Evolutionary conservation across 1,140 invertebrate genomes (phyloP).

Genomic region (Carcinoscorpius rotundicauda): DNA sequence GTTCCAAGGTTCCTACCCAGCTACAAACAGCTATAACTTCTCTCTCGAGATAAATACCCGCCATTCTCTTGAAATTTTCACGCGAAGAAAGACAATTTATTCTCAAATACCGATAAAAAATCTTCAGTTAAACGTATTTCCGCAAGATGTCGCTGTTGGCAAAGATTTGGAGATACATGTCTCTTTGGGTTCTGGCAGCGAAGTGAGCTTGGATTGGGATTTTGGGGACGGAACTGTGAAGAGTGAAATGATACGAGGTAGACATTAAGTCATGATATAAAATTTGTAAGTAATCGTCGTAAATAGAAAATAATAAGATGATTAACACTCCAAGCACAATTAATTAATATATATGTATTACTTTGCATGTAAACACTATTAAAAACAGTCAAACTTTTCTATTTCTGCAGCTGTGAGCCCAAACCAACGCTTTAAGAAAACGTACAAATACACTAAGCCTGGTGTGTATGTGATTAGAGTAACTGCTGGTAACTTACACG

Average conservation of each 20-base stretch:
- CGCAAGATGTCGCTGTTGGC: conserved; percentile 21
- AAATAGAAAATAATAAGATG: background rate
- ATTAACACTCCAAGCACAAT: background rate
- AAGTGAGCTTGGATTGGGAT: conserved; percentile 25
- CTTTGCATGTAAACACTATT: background rate
- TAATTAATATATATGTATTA: background rate
- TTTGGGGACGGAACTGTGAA: conserved; percentile 25
- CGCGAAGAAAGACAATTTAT: conserved; percentile 15
- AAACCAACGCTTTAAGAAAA: background rate
- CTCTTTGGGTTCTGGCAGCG: conserved; percentile 22
- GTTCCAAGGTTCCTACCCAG: background rate
- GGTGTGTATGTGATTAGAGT: conserved; percentile 24
- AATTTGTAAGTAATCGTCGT: too few species aligned
- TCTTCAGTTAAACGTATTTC: conserved; percentile 21
- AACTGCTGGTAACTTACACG: conserved; percentile 24
- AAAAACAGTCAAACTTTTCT: background rate
- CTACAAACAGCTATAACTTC: background rate
- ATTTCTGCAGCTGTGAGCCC: background rate
- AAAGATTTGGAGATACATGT: conserved; percentile 22
- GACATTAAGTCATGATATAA: background rate
- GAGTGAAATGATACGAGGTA: conserved; percentile 22
- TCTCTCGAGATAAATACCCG: conserved; percentile 14
- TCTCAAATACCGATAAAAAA: conserved; percentile 22
- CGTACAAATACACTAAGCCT: conserved; percentile 19
- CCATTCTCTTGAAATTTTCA: conserved; percentile 10